Percentiles rank a stretch among this genome's conserved stretches.
Conservation (phyloP, 2,113 vertebrate species). For the Chrysemys picta region DNA sequence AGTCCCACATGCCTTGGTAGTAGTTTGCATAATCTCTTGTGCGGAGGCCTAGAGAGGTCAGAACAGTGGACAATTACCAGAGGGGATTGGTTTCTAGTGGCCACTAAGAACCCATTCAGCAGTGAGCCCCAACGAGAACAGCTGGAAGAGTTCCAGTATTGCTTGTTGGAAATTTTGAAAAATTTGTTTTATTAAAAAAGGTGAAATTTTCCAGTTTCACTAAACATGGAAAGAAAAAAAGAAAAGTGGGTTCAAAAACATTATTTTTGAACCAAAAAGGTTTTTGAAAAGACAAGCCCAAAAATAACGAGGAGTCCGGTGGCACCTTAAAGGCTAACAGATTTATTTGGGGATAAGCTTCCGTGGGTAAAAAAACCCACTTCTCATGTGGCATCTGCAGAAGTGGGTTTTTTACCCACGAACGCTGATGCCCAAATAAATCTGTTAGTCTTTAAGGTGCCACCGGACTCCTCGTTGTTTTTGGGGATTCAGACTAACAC, state of each 20-base stretch:
- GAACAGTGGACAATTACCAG: background rate
- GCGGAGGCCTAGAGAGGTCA: slow-evolving; percentile 55
- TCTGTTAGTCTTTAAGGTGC: no score
- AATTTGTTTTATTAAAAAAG: no score
- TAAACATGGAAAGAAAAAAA: background rate
- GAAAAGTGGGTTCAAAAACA: background rate
- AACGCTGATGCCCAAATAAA: no score
- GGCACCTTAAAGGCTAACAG: no score
- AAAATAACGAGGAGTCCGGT: no score
- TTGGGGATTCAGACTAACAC: no score
- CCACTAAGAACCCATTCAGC: background rate
- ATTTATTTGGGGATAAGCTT: no score
- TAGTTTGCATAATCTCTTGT: slow-evolving; percentile 82
- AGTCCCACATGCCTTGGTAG: slow-evolving; percentile 95
- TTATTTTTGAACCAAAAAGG: fast-evolving
- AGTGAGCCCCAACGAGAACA: background rate
- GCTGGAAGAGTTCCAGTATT: background rate
- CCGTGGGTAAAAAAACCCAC: no score
- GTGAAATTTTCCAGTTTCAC: fast-evolving
- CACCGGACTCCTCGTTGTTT: no score
- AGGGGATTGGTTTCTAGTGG: background rate
- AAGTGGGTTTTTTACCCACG: no score
- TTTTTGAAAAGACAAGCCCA: no score
- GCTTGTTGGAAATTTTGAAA: background rate
- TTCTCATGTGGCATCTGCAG: no score